A percentile compares a stretch with the other conserved stretches of the same genome.
Conservation (phyloP, 2,888 invertebrate species). For the Ochropleura plecta region DNA sequence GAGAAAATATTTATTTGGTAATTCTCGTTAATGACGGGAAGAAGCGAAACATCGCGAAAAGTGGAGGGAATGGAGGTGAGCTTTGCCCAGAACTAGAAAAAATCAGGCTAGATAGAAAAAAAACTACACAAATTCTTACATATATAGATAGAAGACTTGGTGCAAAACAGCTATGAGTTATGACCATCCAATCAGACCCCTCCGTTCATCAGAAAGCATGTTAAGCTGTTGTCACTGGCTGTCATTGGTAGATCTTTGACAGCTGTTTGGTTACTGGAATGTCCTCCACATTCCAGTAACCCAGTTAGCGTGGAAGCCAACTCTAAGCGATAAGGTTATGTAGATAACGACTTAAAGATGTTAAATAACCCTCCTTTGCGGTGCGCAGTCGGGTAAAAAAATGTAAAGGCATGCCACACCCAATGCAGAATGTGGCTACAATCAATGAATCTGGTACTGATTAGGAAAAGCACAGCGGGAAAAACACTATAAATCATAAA, state of each 20-base stretch:
- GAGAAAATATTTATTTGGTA: no score
- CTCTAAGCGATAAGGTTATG: no score
- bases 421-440: neutral
- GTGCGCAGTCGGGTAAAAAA: no score
- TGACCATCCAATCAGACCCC: neutral
- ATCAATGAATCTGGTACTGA: neutral
- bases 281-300: no score
- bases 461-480: slow-evolving; percentile 21
- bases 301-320: neutral
- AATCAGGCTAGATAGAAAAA: no score
- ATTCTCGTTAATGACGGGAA: no score
- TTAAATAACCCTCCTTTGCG: no score
- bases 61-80: no score
- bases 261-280: no score
- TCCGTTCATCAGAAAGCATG: neutral
- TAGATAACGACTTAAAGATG: neutral
- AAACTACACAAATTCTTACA: no score
- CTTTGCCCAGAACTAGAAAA: no score
- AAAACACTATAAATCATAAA: slow-evolving; percentile 40
- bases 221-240: neutral
- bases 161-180: neutral
- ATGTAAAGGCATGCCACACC: neutral
- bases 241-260: neutral
- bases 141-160: neutral
- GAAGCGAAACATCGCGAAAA: no score